Evolutionary conservation across 2,888 invertebrate genomes (phyloP).

Genomic region (Cataglyphis albicans): DNA sequence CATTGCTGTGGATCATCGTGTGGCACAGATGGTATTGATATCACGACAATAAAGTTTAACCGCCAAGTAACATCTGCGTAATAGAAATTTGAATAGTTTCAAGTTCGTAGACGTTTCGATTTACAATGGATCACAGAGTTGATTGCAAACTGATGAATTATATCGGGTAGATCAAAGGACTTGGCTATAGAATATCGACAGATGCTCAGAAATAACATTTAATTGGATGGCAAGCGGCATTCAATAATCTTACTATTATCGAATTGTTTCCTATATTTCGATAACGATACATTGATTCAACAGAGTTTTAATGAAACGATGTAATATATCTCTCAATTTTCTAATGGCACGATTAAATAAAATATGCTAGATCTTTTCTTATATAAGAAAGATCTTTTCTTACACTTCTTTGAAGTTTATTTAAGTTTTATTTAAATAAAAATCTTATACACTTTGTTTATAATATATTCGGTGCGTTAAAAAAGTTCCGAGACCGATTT

Average conservation of each 20-base stretch:
- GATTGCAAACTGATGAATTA: constrained; percentile 38
- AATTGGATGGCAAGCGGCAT: constrained; percentile 9
- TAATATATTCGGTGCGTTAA: background rate
- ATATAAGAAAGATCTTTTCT: background rate
- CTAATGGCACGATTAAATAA: background rate
- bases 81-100: constrained; percentile 21
- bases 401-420: background rate
- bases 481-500: no score
- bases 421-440: background rate
- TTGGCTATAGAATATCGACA: constrained; percentile 1
- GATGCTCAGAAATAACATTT: constrained; percentile 23
- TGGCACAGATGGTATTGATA: constrained; percentile 47
- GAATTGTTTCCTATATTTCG: background rate
- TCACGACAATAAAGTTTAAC: constrained; percentile 49
- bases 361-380: background rate
- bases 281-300: constrained; percentile 5
- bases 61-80: constrained; percentile 48
- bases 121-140: constrained; percentile 25
- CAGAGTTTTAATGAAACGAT: background rate
- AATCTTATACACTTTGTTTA: background rate
- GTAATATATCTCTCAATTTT: background rate
- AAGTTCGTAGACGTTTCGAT: constrained; percentile 23
- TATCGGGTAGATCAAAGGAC: constrained; percentile 28
- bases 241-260: constrained; percentile 11
- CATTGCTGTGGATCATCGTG: constrained; percentile 11